phyloP scores from a whole-genome alignment of 2,797 vertebrate genomes.

The Nannoperca obscura region DNA sequence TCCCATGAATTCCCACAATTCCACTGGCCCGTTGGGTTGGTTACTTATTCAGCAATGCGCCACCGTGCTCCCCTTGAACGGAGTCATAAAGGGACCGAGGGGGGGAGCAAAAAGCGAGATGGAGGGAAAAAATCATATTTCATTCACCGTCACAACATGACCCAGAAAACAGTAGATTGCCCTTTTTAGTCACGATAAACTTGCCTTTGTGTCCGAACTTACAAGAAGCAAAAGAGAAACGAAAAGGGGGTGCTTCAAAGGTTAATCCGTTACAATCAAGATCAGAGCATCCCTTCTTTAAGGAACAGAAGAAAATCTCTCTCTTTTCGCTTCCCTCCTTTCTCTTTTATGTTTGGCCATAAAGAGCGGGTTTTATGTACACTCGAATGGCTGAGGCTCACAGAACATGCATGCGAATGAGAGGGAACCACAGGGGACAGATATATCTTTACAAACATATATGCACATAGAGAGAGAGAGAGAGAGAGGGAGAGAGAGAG shows the following conservation, averaged over 20 bases:
- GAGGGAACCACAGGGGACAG: conserved; percentile 73
- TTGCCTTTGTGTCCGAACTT: conserved; percentile 76
- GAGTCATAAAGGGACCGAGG: conserved; percentile 68
- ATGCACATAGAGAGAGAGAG: conserved; percentile 61
- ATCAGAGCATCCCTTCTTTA: conserved; percentile 79
- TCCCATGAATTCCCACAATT: conserved; percentile 87
- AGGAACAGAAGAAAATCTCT: conserved; percentile 80
- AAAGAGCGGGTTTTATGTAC: conserved; percentile 86
- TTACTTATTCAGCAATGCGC: conserved; percentile 82
- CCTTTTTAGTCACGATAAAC: conserved; percentile 76
- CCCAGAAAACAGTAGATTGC: conserved; percentile 77
- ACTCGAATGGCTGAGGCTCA: conserved; percentile 83
- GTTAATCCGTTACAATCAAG: conserved; percentile 81
- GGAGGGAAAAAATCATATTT: conserved; percentile 69
- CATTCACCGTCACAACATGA: conserved; percentile 80
- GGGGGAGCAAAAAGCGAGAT: conserved; percentile 54
- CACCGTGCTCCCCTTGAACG: conserved; percentile 70
- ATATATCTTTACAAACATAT: conserved; percentile 83
- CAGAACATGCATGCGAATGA: conserved; percentile 86
- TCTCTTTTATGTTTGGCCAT: conserved; percentile 84
- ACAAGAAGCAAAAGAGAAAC: conserved; percentile 61
- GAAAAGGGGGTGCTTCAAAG: conserved; percentile 72
- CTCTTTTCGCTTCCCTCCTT: conserved; percentile 71
- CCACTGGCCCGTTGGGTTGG: conserved; percentile 82
- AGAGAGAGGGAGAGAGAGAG: background rate